Evolutionary conservation across 1,140 invertebrate genomes (phyloP).

Genomic region (Hyles euphorbiae): DNA sequence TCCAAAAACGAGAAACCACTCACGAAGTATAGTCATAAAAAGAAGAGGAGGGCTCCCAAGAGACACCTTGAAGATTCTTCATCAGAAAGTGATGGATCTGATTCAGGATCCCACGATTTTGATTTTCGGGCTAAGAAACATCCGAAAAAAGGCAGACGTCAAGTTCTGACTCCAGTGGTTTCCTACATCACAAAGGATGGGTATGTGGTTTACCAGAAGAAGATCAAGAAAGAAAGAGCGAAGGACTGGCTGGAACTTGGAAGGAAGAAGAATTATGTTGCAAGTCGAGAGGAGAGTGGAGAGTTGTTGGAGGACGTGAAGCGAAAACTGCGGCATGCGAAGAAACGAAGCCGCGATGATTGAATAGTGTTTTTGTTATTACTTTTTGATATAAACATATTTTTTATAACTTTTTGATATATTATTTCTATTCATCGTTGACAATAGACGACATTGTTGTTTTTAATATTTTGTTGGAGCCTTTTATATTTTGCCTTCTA

Average conservation of each 20-base stretch:
- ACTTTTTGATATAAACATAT: background rate
- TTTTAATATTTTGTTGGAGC: no score
- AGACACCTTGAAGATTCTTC: conserved; percentile 25
- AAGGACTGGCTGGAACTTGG: conserved; percentile 48
- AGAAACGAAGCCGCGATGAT: background rate
- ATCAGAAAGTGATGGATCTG: conserved; percentile 23
- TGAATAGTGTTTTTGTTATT: background rate
- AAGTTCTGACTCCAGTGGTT: conserved; percentile 36
- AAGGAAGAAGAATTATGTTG: conserved; percentile 17
- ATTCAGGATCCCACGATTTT: conserved; percentile 11
- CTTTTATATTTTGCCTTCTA: no score
- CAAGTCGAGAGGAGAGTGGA: conserved; percentile 15
- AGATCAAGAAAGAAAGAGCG: conserved; percentile 50
- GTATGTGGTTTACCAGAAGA: conserved; percentile 56
- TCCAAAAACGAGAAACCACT: conserved; percentile 25
- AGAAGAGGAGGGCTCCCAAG: conserved; percentile 24
- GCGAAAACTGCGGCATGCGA: background rate
- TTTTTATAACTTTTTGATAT: no score
- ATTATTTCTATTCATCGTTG: no score
- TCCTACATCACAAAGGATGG: conserved; percentile 52
- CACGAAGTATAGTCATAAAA: conserved; percentile 22
- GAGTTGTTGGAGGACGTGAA: background rate
- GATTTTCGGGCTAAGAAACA: conserved; percentile 12
- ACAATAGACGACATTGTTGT: no score
- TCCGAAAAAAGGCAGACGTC: conserved; percentile 15